phyloP scores from a whole-genome alignment of 2,113 vertebrate genomes.

The Phoxinus phoxinus region DNA sequence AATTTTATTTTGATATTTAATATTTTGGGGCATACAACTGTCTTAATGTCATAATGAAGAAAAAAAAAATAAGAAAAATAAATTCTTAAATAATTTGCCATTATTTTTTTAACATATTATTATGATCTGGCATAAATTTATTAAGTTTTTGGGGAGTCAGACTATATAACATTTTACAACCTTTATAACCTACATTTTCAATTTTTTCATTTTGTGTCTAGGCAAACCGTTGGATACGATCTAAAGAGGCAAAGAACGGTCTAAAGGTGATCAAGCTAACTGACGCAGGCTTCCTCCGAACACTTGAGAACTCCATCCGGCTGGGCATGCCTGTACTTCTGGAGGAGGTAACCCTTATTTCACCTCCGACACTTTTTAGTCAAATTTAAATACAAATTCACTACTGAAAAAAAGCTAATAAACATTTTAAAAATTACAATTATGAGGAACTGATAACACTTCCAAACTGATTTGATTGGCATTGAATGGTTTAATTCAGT shows the following conservation, averaged over 20 bases:
- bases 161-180: no score
- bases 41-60: no score
- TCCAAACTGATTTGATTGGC: not conserved
- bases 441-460: not conserved
- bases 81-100: no score
- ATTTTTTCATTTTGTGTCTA: conserved; percentile 50
- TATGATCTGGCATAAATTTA: no score
- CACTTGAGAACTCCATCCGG: conserved; percentile 82
- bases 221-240: conserved; percentile 86
- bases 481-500: conserved; percentile 17
- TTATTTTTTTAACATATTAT: no score
- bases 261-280: conserved; percentile 86
- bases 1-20: not conserved
- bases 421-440: not conserved
- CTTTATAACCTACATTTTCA: no score
- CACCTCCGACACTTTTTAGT: not conserved
- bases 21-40: no score
- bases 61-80: no score
- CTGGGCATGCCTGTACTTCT: conserved; percentile 82
- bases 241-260: conserved; percentile 78
- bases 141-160: no score
- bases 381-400: not conserved
- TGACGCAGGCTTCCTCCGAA: conserved; percentile 79
- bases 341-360: conserved; percentile 75
- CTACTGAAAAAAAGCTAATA: not conserved